These are phyloP conservation scores for Ectropis grisescens DNA, from an alignment of 1,140 invertebrate genomes.

Conservation along the genomic window DNA sequence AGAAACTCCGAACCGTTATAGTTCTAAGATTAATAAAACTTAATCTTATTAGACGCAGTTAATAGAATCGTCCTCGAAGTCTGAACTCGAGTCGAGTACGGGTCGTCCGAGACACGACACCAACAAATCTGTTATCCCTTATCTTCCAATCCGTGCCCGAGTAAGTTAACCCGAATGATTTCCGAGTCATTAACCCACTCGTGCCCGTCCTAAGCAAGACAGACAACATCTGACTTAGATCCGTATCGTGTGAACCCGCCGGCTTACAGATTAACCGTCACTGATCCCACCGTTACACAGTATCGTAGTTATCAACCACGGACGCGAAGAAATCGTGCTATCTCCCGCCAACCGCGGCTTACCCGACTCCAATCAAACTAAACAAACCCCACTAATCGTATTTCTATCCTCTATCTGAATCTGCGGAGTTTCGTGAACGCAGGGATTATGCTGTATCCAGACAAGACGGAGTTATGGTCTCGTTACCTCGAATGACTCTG, in stretches of 20 bases:
- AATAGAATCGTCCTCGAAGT: too few relatives aligned
- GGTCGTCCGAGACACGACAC: conserved; percentile 36
- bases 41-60: too few relatives aligned
- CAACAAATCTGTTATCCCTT: conserved; percentile 62
- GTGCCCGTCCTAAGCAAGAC: conserved; percentile 57
- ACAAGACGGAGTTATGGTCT: conserved; percentile 52
- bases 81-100: neutral
- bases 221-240: conserved; percentile 64
- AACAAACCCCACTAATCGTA: conserved; percentile 59
- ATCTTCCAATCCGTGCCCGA: conserved; percentile 58
- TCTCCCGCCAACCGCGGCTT: conserved; percentile 56
- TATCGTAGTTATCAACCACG: conserved; percentile 58
- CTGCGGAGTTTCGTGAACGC: conserved; percentile 39
- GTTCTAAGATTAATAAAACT: too few relatives aligned
- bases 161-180: conserved; percentile 64
- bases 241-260: conserved; percentile 53
- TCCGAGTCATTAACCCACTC: conserved; percentile 64
- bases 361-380: conserved; percentile 60
- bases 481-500: conserved; percentile 48
- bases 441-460: conserved; percentile 47
- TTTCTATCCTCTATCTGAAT: conserved; percentile 57
- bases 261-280: conserved; percentile 52
- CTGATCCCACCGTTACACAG: conserved; percentile 37
- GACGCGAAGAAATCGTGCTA: conserved; percentile 62
- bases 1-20: too few relatives aligned